phyloP scores from a whole-genome alignment of 92 coral and sea anemone species.

The Porites rus region DNA sequence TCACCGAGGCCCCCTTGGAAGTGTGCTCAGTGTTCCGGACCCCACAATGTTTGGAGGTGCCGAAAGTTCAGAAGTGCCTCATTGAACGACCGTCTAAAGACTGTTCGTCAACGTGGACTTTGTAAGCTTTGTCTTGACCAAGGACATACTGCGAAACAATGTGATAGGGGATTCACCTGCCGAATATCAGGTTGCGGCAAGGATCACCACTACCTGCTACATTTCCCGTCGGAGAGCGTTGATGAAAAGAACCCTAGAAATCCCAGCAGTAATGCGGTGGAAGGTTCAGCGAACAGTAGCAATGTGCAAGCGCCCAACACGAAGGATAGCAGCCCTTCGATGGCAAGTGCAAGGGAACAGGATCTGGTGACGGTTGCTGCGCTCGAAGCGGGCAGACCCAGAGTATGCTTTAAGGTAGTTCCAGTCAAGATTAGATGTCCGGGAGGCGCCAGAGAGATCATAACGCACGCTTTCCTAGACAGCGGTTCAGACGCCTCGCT shows the following conservation, averaged over 20 bases:
- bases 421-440: slow-evolving; percentile 71
- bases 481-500: slow-evolving; percentile 78
- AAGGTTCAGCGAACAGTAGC: not conserved
- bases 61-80: not conserved
- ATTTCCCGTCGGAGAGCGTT: slow-evolving; percentile 28
- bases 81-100: not conserved
- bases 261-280: not conserved
- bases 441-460: slow-evolving; percentile 49
- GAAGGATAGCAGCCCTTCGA: not conserved
- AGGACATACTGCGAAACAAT: slow-evolving; percentile 64
- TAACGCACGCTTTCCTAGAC: slow-evolving; percentile 75
- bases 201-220: slow-evolving; percentile 64
- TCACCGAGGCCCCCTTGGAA: not conserved
- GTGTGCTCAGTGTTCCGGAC: slow-evolving; percentile 65
- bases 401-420: slow-evolving; percentile 74
- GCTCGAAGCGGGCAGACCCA: slow-evolving; percentile 28
- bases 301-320: not conserved
- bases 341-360: not conserved
- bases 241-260: not conserved
- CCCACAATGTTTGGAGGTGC: slow-evolving; percentile 60
- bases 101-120: slow-evolving; percentile 65
- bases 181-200: slow-evolving; percentile 63
- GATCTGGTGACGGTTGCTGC: slow-evolving; percentile 13
- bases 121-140: slow-evolving; percentile 70
- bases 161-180: slow-evolving; percentile 69